Evolutionary conservation across 2,888 invertebrate species (phyloP).

Genomic region (Bedellia somnulentella): DNA sequence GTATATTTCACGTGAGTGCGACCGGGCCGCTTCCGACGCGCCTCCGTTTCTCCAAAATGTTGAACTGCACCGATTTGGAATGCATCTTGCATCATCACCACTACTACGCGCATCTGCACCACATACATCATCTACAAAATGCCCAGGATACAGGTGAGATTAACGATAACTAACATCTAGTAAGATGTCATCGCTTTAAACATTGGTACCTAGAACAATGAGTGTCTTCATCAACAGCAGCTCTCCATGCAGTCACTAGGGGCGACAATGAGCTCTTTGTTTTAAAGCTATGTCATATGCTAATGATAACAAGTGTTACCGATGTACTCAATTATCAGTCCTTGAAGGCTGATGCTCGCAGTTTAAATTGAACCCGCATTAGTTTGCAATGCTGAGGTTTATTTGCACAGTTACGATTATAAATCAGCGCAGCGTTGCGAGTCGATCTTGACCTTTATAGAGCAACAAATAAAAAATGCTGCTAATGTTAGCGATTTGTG

Average conservation of each 20-base stretch:
- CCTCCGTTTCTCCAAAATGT: slow-evolving; percentile 58
- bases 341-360: too few species aligned
- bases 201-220: too few species aligned
- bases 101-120: slow-evolving; percentile 73
- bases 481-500: slow-evolving; percentile 15
- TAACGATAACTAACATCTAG: too few species aligned
- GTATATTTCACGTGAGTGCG: slow-evolving; percentile 38
- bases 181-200: too few species aligned
- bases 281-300: slow-evolving; percentile 24
- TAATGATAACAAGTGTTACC: slow-evolving; percentile 36
- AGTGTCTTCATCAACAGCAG: too few species aligned
- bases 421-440: too few species aligned
- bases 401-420: too few species aligned
- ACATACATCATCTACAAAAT: slow-evolving; percentile 69
- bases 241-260: too few species aligned
- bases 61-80: slow-evolving; percentile 77
- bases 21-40: slow-evolving; percentile 4
- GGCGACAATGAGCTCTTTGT: slow-evolving; percentile 39
- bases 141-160: slow-evolving; percentile 65
- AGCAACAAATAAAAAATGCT: slow-evolving; percentile 22
- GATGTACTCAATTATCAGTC: slow-evolving; percentile 10
- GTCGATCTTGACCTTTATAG: slow-evolving; percentile 36
- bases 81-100: slow-evolving; percentile 76
- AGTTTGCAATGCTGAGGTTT: too few species aligned
- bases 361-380: too few species aligned